Percentiles rank a stretch among this genome's conserved stretches.
phyloP scores from a whole-genome alignment of 2,797 vertebrate species.

The Thunnus albacares region DNA sequence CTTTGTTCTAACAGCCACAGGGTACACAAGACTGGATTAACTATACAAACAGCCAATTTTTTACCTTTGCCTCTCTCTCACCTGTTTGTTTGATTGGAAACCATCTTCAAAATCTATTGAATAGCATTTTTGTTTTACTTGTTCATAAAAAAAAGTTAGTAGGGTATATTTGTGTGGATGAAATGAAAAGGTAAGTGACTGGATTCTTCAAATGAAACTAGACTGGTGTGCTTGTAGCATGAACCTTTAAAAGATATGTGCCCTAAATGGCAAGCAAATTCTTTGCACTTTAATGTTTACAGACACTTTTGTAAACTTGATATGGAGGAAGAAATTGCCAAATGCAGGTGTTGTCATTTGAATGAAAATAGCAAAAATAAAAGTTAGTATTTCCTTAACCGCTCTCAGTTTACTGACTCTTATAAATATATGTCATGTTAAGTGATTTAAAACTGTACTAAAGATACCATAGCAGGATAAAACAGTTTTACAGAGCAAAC shows the following conservation, averaged over 20 bases:
- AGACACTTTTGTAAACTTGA: constrained; percentile 84
- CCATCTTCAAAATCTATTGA: constrained; percentile 63
- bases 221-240: constrained; percentile 83
- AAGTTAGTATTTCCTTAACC: constrained; percentile 78
- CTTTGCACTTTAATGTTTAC: constrained; percentile 88
- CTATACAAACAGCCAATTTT: constrained; percentile 75
- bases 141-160: constrained; percentile 32
- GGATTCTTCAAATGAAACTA: constrained; percentile 64
- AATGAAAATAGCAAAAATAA: constrained; percentile 81
- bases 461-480: not conserved
- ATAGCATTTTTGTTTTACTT: constrained; percentile 66
- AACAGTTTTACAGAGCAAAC: not conserved
- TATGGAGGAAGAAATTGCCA: constrained; percentile 77
- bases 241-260: constrained; percentile 84
- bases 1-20: constrained; percentile 86
- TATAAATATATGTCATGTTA: not conserved
- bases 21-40: constrained; percentile 83
- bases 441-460: constrained; percentile 1
- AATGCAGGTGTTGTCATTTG: constrained; percentile 82
- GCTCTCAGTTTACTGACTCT: constrained; percentile 52
- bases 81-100: constrained; percentile 79
- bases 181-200: constrained; percentile 62
- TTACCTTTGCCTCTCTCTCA: constrained; percentile 84
- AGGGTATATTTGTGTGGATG: constrained; percentile 67
- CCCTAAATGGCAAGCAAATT: constrained; percentile 78